A percentile compares a stretch with the other conserved stretches of the same genome.
phyloP scores from a whole-genome alignment of 2,888 invertebrate species.

The Gymnoscelis rufifasciata region DNA sequence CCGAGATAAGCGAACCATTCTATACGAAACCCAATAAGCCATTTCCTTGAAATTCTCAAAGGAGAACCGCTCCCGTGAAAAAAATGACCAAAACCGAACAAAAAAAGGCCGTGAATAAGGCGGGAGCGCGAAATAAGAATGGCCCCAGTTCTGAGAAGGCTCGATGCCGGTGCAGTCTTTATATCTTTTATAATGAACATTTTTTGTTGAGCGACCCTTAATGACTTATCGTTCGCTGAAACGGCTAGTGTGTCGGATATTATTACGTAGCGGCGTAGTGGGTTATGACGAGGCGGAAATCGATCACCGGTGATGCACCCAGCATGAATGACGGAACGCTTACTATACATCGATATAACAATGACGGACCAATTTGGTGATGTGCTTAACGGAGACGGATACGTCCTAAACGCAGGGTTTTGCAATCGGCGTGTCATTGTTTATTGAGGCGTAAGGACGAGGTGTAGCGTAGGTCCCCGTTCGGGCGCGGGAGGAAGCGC shows the following conservation, averaged over 20 bases:
- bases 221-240: conserved; percentile 67
- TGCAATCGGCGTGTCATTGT: conserved; percentile 36
- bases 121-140: conserved; percentile 78
- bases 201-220: conserved; percentile 70
- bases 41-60: conserved; percentile 75
- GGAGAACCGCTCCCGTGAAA: conserved; percentile 69
- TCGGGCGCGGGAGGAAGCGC: conserved; percentile 55
- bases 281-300: conserved; percentile 36
- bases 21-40: conserved; percentile 75
- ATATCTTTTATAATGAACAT: conserved; percentile 73
- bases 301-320: conserved; percentile 40
- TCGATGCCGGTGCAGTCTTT: conserved; percentile 74
- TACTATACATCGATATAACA: conserved; percentile 45
- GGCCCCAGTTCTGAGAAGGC: conserved; percentile 73
- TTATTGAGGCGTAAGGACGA: conserved; percentile 35
- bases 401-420: conserved; percentile 48
- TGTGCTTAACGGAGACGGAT: conserved; percentile 45
- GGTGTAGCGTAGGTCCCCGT: conserved; percentile 32
- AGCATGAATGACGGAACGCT: conserved; percentile 43
- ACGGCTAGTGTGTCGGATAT: conserved; percentile 39
- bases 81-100: conserved; percentile 63
- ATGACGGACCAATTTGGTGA: conserved; percentile 51
- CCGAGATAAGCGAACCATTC: conserved; percentile 63
- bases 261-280: conserved; percentile 27
- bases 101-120: conserved; percentile 70